Percentiles rank a stretch among this genome's conserved stretches.
These are phyloP conservation scores for Shinisaurus crocodilurus DNA, from an alignment of 2,113 vertebrate genomes.

Conservation along the genomic window DNA sequence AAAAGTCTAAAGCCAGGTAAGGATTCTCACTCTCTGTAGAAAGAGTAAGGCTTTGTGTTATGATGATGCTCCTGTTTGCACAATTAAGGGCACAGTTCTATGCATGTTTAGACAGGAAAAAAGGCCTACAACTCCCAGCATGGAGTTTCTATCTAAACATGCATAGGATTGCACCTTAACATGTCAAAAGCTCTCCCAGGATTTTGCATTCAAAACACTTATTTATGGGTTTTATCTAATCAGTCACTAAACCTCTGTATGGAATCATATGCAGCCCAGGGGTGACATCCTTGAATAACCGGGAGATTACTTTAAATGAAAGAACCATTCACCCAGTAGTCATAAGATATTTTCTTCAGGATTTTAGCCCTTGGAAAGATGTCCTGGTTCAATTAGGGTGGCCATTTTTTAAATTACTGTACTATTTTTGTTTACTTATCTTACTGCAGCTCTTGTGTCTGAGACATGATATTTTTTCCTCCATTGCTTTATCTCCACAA, in stretches of 20 bases:
- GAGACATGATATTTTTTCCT: background rate
- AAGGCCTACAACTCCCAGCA: no score
- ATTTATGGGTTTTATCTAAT: background rate
- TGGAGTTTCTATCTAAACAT: no score
- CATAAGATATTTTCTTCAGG: background rate
- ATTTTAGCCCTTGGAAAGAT: background rate
- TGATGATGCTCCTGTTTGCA: conserved; percentile 19
- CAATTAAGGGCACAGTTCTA: no score
- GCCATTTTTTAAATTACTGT: no score
- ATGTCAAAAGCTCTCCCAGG: background rate
- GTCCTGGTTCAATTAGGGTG: background rate
- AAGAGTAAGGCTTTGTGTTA: conserved; percentile 29
- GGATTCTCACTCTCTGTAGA: background rate
- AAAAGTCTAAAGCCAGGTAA: background rate
- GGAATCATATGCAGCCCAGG: conserved; percentile 6
- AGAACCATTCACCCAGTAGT: background rate
- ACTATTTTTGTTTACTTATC: no score
- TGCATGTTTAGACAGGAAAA: no score
- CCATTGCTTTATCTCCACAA: background rate
- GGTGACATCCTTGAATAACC: conserved; percentile 43
- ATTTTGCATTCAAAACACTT: conserved; percentile 31
- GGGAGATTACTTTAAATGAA: conserved; percentile 18
- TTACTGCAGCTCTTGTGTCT: background rate
- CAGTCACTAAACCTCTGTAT: conserved; percentile 4
- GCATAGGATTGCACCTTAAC: no score